phyloP scores from a whole-genome alignment of 2,113 vertebrate genomes.

The Seriola rivoliana region DNA sequence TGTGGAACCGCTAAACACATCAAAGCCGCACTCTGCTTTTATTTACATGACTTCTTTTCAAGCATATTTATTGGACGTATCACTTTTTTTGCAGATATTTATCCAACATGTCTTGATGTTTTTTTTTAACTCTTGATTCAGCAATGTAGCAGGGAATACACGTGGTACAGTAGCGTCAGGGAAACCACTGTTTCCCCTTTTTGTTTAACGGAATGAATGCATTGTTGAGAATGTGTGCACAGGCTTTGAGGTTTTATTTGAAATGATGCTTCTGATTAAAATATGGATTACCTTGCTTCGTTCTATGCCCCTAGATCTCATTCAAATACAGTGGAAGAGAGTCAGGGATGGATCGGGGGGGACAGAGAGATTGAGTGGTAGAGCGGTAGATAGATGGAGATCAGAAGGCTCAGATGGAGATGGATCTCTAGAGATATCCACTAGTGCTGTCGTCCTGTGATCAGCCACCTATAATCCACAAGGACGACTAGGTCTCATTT shows the following conservation, averaged over 20 bases:
- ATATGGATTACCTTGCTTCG: constrained; percentile 61
- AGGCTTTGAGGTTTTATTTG: constrained; percentile 42
- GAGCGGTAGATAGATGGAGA: constrained; percentile 56
- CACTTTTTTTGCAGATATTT: constrained; percentile 29
- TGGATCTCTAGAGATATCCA: constrained; percentile 82
- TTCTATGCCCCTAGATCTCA: constrained; percentile 15
- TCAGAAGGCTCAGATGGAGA: constrained; percentile 69
- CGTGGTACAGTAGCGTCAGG: neutral
- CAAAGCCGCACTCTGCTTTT: constrained; percentile 34
- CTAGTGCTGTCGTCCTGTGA: constrained; percentile 68
- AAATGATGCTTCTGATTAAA: constrained; percentile 65
- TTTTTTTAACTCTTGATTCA: constrained; percentile 24
- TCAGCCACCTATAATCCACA: constrained; percentile 77
- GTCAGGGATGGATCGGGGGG: constrained; percentile 1
- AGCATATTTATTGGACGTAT: constrained; percentile 9
- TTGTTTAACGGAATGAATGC: neutral
- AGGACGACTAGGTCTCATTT: constrained; percentile 90
- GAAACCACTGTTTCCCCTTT: neutral
- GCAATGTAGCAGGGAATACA: neutral
- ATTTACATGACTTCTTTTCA: constrained; percentile 30
- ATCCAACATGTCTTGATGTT: constrained; percentile 12
- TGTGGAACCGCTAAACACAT: constrained; percentile 59
- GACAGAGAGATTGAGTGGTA: constrained; percentile 29
- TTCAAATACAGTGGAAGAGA: constrained; percentile 20
- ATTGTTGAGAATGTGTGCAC: constrained; percentile 7